Conservation (phyloP, 2,888 invertebrate genomes). For the Machimus rusticus region DNA sequence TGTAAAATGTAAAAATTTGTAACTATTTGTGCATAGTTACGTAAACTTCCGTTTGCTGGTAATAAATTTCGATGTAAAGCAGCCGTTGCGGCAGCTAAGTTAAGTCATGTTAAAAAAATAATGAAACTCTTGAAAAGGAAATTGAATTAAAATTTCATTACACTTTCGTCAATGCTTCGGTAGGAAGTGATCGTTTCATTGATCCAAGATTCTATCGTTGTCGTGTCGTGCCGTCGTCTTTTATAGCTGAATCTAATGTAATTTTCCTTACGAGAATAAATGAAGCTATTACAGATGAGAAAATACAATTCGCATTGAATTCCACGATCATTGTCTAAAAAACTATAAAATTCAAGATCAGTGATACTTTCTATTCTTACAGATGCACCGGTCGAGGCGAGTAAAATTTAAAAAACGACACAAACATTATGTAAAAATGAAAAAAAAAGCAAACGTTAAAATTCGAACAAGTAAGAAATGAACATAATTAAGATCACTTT, state of each 20-base stretch:
- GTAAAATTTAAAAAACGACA: not conserved
- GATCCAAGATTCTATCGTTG: not conserved
- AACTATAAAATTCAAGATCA: not conserved
- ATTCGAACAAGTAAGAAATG: not conserved
- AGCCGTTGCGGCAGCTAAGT: not conserved
- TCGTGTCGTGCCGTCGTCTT: no score
- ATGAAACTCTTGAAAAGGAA: not conserved
- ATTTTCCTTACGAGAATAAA: not conserved
- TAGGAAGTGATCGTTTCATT: not conserved
- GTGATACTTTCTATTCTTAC: not conserved
- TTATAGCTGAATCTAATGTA: not conserved
- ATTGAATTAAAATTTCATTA: not conserved
- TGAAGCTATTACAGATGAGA: not conserved
- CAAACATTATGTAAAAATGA: not conserved
- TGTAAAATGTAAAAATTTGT: conserved; percentile 3
- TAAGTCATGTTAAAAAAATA: not conserved
- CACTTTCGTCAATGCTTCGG: not conserved
- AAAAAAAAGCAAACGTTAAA: not conserved
- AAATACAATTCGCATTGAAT: not conserved
- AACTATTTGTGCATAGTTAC: not conserved
- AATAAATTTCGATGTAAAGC: not conserved
- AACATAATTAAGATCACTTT: not conserved
- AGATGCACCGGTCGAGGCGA: not conserved
- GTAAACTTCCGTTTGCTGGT: not conserved
- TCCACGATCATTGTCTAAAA: not conserved